Percentiles rank a stretch among this genome's conserved stretches.
Conservation (phyloP, 2,113 vertebrate genomes). For the Cephalopholis sonnerati region DNA sequence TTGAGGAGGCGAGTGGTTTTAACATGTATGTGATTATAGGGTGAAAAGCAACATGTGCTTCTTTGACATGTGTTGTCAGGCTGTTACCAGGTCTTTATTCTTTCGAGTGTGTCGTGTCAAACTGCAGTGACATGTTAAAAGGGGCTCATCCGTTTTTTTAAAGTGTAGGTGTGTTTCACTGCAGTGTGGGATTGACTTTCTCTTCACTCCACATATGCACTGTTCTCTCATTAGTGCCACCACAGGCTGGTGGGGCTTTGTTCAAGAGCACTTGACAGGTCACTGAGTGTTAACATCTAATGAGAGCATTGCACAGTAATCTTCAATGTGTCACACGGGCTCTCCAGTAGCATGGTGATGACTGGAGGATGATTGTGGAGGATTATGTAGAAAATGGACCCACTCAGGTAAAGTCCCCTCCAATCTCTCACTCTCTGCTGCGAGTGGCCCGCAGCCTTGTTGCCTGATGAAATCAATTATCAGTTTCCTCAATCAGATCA, state of each 20-base stretch:
- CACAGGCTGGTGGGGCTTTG: constrained; percentile 62
- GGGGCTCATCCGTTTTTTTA: constrained; percentile 42
- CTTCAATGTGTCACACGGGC: constrained; percentile 66
- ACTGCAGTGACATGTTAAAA: constrained; percentile 40
- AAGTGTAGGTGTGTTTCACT: constrained; percentile 43
- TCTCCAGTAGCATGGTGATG: constrained; percentile 55
- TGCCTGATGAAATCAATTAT: constrained; percentile 78
- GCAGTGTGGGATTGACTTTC: constrained; percentile 59
- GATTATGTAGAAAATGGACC: constrained; percentile 80
- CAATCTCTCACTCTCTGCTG: constrained; percentile 56
- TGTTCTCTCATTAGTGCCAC: constrained; percentile 67
- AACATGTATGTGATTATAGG: neutral
- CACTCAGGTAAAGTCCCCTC: constrained; percentile 76
- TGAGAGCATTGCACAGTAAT: constrained; percentile 77
- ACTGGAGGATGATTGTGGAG: constrained; percentile 74
- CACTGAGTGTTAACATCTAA: constrained; percentile 77
- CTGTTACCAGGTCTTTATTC: constrained; percentile 28
- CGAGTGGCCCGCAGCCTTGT: constrained; percentile 46
- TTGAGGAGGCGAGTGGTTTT: neutral
- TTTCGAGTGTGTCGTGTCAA: constrained; percentile 36
- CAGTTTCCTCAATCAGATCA: constrained; percentile 47
- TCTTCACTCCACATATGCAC: constrained; percentile 43
- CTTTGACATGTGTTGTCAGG: constrained; percentile 12
- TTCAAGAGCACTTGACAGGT: constrained; percentile 79
- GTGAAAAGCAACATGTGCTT: neutral